These are phyloP conservation scores for Gavia stellata DNA, from an alignment of 2,113 vertebrate species.

Conservation along the genomic window DNA sequence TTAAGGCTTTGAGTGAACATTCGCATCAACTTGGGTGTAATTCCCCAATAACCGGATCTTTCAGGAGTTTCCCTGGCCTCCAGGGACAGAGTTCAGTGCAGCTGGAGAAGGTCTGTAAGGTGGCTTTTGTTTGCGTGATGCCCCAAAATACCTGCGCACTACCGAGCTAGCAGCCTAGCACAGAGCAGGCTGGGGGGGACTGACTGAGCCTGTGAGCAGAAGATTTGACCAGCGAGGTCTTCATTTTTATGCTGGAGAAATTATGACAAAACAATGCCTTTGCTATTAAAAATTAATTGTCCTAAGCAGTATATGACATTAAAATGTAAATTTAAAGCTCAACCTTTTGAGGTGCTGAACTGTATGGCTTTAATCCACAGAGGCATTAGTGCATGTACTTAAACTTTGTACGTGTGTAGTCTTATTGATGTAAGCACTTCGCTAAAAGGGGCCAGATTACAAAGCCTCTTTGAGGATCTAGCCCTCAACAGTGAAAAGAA, in stretches of 20 bases:
- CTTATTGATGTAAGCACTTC: conserved; percentile 8
- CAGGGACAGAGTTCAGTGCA: accelerated
- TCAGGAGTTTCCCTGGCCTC: neutral
- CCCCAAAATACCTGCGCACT: neutral
- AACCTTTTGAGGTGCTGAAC: neutral
- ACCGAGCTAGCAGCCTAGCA: neutral
- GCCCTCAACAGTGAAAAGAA: neutral
- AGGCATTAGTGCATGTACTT: neutral
- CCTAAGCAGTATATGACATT: neutral
- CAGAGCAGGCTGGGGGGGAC: accelerated
- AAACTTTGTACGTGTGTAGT: neutral
- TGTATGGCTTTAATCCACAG: neutral
- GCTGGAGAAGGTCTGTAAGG: neutral
- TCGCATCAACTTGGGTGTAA: neutral
- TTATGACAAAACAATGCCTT: neutral
- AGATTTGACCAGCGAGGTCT: neutral
- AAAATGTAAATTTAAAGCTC: conserved; percentile 9
- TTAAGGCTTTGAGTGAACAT: neutral
- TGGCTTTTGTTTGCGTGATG: accelerated
- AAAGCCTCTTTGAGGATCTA: conserved; percentile 34
- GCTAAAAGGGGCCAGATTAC: conserved; percentile 21
- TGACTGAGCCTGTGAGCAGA: neutral
- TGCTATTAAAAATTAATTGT: conserved; percentile 21
- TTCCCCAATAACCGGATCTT: neutral
- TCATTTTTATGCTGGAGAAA: neutral